Evolutionary conservation across 2,113 vertebrate genomes (phyloP).

Genomic region (Manacus vitellinus): DNA sequence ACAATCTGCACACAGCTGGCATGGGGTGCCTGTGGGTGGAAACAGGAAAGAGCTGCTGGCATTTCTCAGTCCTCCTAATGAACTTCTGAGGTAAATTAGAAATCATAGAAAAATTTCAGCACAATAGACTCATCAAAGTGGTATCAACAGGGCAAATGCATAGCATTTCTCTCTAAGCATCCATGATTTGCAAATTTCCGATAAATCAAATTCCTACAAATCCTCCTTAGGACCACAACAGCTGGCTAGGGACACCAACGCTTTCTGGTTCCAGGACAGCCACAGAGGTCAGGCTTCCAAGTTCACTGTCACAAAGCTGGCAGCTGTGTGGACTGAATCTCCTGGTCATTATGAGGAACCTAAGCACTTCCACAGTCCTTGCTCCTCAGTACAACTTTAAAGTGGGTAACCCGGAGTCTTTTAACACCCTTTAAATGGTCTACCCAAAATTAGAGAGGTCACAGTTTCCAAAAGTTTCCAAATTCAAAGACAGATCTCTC

Average conservation of each 20-base stretch:
- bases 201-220: background rate
- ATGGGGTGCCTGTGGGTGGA: background rate
- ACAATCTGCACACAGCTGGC: background rate
- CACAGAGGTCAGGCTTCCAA: background rate
- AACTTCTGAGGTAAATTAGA: background rate
- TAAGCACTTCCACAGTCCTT: background rate
- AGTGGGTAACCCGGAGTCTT: background rate
- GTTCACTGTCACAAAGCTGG: background rate
- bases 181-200: background rate
- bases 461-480: background rate
- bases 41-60: background rate
- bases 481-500: background rate
- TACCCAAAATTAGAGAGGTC: background rate
- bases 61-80: background rate
- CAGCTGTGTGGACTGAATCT: background rate
- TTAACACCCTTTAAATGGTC: background rate
- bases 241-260: background rate
- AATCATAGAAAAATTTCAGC: background rate
- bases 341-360: background rate
- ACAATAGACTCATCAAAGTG: background rate
- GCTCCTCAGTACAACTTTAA: background rate
- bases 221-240: background rate
- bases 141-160: background rate
- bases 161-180: background rate
- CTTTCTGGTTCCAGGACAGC: background rate